Base-by-base conservation (phyloP, 2,888 invertebrate species). In the Pachliopta kotzebuea region DNA sequence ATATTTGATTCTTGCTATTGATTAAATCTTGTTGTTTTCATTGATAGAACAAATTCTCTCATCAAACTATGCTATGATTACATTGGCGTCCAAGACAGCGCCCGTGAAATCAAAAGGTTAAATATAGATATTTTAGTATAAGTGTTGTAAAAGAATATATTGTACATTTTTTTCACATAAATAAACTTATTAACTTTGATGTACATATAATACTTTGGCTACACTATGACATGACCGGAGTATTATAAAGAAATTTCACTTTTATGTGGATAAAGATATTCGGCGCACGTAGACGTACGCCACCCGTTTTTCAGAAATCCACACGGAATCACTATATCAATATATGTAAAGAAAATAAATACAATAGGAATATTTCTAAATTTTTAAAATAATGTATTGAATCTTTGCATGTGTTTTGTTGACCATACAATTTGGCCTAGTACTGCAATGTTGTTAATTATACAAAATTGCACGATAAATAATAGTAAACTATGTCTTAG, bases 21-120 rank as follows among this genome's bases (percentile, higher is more conserved):
- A 69, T 68, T 66, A 68, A 76, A 75, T 76, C 68, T 75, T 76
- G 73, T 79, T 81, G 79, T 78, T 77, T 78, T 76, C 81, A 81
- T 80, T 81, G 76, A 79, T 77, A 78, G 80, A 74, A 76, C 71
- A 74, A 83, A 84, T 83, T 83, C 79, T 76, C 79, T 84, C 81
- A 83, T 78, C 76, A 77, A 74, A 76, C 77, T 70, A 65, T 68
- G 74, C 76, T 73, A 79, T 82, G 80, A 85, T 85, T 84, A 82
- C 80, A 78, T 76, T 72, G 75, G 68, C 71, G 76, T 79, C 74
- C 77, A 75, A 77, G 77, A 78, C 76, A 79, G 77, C 76, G 76
- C 77, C 76, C 76, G 74, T 69, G 78, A 79, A 76, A 73, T 74
- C 76, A 56, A 23, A 56, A 26, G 56, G 21, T 52, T 56, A 58